Conservation (phyloP, 2,888 invertebrate genomes). For the Rotaria magnacalcarata region DNA sequence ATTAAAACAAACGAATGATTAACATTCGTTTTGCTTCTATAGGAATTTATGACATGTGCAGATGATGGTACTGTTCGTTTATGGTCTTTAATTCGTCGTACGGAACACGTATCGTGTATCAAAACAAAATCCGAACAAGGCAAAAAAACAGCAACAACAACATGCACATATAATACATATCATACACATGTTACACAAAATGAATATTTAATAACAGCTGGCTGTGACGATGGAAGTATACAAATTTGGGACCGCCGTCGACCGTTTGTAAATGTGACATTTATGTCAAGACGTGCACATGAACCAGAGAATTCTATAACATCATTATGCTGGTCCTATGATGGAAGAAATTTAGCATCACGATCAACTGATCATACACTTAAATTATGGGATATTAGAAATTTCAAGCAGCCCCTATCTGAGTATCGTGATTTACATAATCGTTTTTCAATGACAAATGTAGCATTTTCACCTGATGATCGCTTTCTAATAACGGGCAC, state of each 20-base stretch:
- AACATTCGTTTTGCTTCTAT: conserved; percentile 61
- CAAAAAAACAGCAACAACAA: conserved; percentile 75
- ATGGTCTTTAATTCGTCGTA: conserved; percentile 78
- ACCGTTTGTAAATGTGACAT: conserved; percentile 69
- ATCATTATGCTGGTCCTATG: conserved; percentile 79
- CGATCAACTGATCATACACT: conserved; percentile 84
- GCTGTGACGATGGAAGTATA: conserved; percentile 86
- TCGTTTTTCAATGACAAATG: conserved; percentile 66
- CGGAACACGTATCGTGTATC: conserved; percentile 75
- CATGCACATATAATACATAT: conserved; percentile 71
- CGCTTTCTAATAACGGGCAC: conserved; percentile 56
- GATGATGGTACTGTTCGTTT: conserved; percentile 85
- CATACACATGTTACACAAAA: conserved; percentile 63
- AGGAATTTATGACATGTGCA: conserved; percentile 89
- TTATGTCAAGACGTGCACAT: conserved; percentile 67
- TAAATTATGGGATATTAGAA: conserved; percentile 86
- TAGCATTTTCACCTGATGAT: conserved; percentile 41
- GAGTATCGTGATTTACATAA: conserved; percentile 71
- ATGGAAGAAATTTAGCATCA: conserved; percentile 73
- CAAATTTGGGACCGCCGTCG: conserved; percentile 90
- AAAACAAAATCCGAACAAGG: conserved; percentile 71
- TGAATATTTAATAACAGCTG: conserved; percentile 80
- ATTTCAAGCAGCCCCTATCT: conserved; percentile 73
- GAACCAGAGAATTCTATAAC: conserved; percentile 72
- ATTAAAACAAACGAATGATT: no score